Percentiles rank a stretch among this genome's conserved stretches.
These are phyloP conservation scores for Nomada goodeniana DNA, from an alignment of 2,888 invertebrate species.

Conservation along the genomic window DNA sequence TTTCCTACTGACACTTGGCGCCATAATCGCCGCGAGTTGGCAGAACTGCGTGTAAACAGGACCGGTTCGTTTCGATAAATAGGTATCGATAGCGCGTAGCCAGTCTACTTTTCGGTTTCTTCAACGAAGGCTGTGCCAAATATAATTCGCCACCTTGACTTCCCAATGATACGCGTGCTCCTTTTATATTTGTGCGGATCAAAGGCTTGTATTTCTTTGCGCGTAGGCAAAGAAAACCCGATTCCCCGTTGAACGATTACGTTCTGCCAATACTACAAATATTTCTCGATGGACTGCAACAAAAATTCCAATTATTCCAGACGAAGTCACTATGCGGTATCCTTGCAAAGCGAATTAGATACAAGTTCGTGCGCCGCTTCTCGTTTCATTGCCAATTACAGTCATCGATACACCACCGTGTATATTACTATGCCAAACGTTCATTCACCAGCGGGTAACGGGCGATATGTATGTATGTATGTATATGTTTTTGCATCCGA, in stretches of 20 bases:
- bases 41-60: constrained; percentile 60
- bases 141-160: constrained; percentile 28
- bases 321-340: not conserved
- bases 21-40: constrained; percentile 53
- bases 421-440: not conserved
- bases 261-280: not conserved
- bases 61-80: constrained; percentile 48
- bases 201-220: not conserved
- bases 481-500: not conserved
- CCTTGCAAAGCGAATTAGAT: constrained; percentile 1
- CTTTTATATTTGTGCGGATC: constrained; percentile 13
- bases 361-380: not conserved
- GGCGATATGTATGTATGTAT: no score
- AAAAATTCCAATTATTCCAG: not conserved
- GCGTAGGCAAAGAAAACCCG: not conserved
- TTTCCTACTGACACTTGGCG: constrained; percentile 54
- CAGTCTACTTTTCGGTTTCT: constrained; percentile 41
- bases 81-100: constrained; percentile 38
- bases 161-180: constrained; percentile 18
- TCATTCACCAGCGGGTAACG: not conserved
- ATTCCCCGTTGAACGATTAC: not conserved
- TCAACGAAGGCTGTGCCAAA: constrained; percentile 38
- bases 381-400: constrained; percentile 9
- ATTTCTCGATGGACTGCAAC: no score
- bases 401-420: not conserved